These are phyloP conservation scores for Macroglossus sobrinus DNA, from an alignment of 2,113 vertebrate species.

Conservation along the genomic window DNA sequence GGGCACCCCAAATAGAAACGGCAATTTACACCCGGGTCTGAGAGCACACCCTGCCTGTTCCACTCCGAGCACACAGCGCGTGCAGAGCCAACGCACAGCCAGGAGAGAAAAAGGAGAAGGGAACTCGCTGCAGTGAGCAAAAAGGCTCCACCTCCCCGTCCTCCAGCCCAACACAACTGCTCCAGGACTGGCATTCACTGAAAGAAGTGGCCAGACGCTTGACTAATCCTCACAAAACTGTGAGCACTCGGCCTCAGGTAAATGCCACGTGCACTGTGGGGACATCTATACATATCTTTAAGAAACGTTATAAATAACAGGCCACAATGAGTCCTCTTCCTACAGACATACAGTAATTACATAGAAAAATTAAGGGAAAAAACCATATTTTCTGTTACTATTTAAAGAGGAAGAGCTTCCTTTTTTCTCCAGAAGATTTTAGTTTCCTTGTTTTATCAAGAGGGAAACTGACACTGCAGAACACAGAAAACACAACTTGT, in stretches of 20 bases:
- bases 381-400: not conserved
- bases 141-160: conserved; percentile 83
- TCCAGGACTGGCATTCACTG: conserved; percentile 64
- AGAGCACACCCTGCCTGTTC: conserved; percentile 58
- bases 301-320: not conserved
- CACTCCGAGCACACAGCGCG: conserved; percentile 8
- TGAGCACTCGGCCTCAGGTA: not conserved
- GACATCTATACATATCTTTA: not conserved
- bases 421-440: not conserved
- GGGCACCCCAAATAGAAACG: conserved; percentile 58
- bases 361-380: not conserved
- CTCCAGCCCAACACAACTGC: conserved; percentile 78
- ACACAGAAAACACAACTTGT: not conserved
- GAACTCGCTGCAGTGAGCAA: conserved; percentile 52
- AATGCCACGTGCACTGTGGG: not conserved
- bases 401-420: conserved; percentile 59
- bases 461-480: not conserved
- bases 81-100: not conserved
- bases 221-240: not conserved
- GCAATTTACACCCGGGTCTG: conserved; percentile 31
- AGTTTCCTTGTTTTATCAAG: not conserved
- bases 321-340: not conserved
- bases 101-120: not conserved
- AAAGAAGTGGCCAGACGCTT: not conserved
- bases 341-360: not conserved